Percentiles rank a stretch among this genome's conserved stretches.
phyloP scores from a whole-genome alignment of 2,888 invertebrate genomes.

The Ceratothoa steindachneri region DNA sequence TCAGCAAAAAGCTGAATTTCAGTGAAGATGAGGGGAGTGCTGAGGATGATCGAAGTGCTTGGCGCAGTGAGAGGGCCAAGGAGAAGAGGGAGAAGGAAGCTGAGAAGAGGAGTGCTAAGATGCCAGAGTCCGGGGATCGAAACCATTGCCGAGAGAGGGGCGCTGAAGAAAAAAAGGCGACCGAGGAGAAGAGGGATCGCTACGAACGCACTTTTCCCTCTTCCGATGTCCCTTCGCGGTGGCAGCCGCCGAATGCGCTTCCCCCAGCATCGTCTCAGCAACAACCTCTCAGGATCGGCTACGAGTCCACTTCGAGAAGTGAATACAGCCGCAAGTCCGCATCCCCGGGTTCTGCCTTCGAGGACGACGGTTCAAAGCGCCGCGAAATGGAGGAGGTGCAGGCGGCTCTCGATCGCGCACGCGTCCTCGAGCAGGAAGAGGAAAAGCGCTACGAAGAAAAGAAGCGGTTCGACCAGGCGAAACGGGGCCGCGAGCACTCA shows the following conservation, averaged over 20 bases:
- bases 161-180: slow-evolving; percentile 23
- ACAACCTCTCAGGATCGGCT: neutral
- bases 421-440: slow-evolving; percentile 81
- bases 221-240: slow-evolving; percentile 7
- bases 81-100: neutral
- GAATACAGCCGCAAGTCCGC: slow-evolving; percentile 26
- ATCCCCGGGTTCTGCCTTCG: slow-evolving; percentile 1
- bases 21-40: slow-evolving; percentile 77
- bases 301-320: slow-evolving; percentile 19
- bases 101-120: slow-evolving; percentile 9
- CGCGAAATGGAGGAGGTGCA: slow-evolving; percentile 64
- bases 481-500: neutral
- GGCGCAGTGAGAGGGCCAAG: neutral
- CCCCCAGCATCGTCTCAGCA: slow-evolving; percentile 9
- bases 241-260: slow-evolving; percentile 17
- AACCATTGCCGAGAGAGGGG: slow-evolving; percentile 24
- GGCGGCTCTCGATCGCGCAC: slow-evolving; percentile 74
- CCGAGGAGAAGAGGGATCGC: slow-evolving; percentile 28
- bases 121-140: slow-evolving; percentile 7
- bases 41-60: slow-evolving; percentile 48
- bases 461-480: slow-evolving; percentile 61
- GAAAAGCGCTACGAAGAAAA: slow-evolving; percentile 59
- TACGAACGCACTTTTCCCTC: slow-evolving; percentile 6
- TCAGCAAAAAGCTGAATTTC: slow-evolving; percentile 82
- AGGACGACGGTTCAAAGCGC: slow-evolving; percentile 65